These are phyloP conservation scores for Dolichallabes microphthalmus DNA, from an alignment of 2,113 vertebrate genomes.

Conservation along the genomic window DNA sequence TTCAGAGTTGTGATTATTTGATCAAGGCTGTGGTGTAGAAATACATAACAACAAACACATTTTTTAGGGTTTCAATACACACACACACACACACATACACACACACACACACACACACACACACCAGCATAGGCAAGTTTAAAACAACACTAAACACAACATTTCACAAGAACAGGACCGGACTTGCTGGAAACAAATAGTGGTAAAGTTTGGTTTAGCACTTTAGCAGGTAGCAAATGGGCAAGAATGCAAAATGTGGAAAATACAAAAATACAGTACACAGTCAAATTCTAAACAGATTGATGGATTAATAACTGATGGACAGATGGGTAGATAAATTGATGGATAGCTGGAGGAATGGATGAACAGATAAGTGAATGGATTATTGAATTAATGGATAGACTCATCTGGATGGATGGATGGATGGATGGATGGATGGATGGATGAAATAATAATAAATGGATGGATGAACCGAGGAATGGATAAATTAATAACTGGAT, in stretches of 20 bases:
- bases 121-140: background rate
- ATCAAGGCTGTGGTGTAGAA: background rate
- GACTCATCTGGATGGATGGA: background rate
- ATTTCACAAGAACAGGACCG: background rate
- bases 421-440: background rate
- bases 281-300: background rate
- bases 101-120: conserved; percentile 15
- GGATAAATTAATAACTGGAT: background rate
- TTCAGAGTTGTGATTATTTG: background rate
- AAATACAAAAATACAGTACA: background rate
- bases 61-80: too few species aligned
- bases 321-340: background rate
- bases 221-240: background rate
- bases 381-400: too few species aligned
- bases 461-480: background rate
- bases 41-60: background rate
- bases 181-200: background rate
- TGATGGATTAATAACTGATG: too few species aligned
- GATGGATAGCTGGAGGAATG: background rate
- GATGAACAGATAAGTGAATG: too few species aligned
- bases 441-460: background rate
- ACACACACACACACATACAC: background rate
- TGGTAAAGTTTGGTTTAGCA: background rate
- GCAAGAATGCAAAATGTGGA: background rate
- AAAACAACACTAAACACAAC: background rate